phyloP scores from a whole-genome alignment of 2,797 vertebrate species.

The Myiotriccus ornatus region DNA sequence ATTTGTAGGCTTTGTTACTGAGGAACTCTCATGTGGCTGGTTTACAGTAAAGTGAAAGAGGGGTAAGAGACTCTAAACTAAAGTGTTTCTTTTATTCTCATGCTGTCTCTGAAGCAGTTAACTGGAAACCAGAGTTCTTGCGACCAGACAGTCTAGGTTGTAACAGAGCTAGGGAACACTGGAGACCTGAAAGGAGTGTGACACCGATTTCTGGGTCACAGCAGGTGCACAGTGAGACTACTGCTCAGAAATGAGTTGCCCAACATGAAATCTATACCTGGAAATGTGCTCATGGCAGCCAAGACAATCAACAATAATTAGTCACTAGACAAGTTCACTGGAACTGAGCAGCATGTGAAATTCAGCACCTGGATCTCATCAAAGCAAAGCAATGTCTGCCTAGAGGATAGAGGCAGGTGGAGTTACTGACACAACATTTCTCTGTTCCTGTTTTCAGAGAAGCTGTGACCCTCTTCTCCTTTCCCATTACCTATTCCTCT shows the following conservation, averaged over 20 bases:
- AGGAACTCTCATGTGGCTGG: neutral
- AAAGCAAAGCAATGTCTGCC: neutral
- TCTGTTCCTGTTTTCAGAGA: neutral
- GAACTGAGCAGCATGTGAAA: neutral
- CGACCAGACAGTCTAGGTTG: neutral
- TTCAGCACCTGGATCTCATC: neutral
- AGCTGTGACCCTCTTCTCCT: neutral
- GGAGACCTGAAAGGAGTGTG: neutral
- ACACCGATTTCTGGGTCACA: neutral
- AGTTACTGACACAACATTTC: neutral
- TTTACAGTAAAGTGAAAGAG: neutral
- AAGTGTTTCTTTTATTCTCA: neutral
- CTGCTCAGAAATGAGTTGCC: neutral
- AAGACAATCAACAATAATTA: neutral
- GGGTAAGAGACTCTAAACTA: neutral
- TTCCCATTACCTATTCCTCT: neutral
- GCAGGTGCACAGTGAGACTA: neutral
- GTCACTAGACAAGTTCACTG: neutral
- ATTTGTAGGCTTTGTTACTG: neutral
- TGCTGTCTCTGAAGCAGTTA: neutral
- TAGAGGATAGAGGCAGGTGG: neutral
- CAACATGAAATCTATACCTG: neutral
- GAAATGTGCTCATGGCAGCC: neutral
- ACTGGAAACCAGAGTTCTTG: neutral
- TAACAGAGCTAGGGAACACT: neutral